Percentiles rank a stretch among this genome's conserved stretches.
Evolutionary conservation across 2,113 vertebrate species (phyloP).

Genomic region (Pelusios castaneus): DNA sequence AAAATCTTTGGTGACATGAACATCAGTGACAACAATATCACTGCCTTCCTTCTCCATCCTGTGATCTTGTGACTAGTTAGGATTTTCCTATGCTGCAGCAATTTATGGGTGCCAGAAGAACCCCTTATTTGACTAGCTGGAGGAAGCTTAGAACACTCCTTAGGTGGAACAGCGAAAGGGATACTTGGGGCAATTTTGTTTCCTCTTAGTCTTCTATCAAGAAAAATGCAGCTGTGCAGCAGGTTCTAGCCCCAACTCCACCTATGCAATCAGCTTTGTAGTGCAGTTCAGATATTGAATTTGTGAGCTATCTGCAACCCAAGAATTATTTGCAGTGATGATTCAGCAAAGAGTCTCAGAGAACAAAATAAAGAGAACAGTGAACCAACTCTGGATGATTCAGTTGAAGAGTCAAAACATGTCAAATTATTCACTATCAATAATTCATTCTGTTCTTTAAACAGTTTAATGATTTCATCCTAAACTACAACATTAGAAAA

Average conservation of each 20-base stretch:
- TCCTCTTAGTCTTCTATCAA: neutral
- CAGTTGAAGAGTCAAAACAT: neutral
- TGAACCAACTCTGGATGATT: neutral
- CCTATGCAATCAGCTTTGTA: neutral
- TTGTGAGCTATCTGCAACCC: neutral
- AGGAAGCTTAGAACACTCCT: neutral
- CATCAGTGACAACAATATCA: neutral
- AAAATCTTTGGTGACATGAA: neutral
- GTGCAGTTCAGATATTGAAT: neutral
- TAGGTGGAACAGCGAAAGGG: neutral
- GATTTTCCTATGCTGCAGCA: neutral
- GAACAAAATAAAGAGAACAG: neutral
- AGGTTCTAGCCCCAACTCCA: neutral
- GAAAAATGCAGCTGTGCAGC: neutral
- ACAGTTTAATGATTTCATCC: neutral
- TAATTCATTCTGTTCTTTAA: neutral
- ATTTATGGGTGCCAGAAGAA: neutral
- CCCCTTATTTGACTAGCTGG: neutral
- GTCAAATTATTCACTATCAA: neutral
- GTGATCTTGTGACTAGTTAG: neutral
- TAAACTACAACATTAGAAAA: conserved; percentile 1
- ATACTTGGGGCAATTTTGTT: neutral
- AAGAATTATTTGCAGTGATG: neutral
- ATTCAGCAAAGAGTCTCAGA: neutral
- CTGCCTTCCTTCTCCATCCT: neutral